These are phyloP conservation scores for Lanistes nyassanus DNA, from an alignment of 1,140 invertebrate genomes.

Conservation along the genomic window DNA sequence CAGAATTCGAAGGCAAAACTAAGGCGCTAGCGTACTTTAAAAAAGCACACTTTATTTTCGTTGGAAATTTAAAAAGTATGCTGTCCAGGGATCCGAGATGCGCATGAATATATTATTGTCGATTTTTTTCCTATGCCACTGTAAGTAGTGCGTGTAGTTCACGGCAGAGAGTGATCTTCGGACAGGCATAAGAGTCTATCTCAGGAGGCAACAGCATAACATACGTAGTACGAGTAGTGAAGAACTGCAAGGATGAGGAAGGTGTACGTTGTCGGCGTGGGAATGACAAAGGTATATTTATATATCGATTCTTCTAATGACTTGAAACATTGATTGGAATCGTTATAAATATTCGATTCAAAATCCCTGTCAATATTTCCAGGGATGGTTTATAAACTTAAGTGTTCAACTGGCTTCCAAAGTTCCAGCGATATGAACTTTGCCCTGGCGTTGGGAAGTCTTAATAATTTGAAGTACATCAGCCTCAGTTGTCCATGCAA, in stretches of 20 bases:
- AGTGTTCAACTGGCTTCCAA: too few species aligned
- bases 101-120: constrained; percentile 24
- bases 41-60: not conserved
- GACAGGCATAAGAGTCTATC: not conserved
- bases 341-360: too few species aligned
- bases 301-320: not conserved
- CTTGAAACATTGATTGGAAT: too few species aligned
- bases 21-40: too few species aligned
- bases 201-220: not conserved
- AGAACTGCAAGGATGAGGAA: constrained; percentile 34
- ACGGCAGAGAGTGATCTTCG: constrained; percentile 13
- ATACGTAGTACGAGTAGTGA: too few species aligned
- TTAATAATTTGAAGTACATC: too few species aligned
- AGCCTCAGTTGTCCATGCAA: too few species aligned
- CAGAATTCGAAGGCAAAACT: not conserved
- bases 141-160: constrained; percentile 18
- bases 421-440: too few species aligned
- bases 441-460: too few species aligned
- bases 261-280: constrained; percentile 94
- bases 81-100: not conserved
- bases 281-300: constrained; percentile 94
- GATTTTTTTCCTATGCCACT: constrained; percentile 17
- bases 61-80: not conserved
- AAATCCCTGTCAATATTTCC: too few species aligned
- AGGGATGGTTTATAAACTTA: too few species aligned